These are phyloP conservation scores for Phoenicopterus ruber DNA, from an alignment of 2,113 vertebrate species.

Conservation along the genomic window DNA sequence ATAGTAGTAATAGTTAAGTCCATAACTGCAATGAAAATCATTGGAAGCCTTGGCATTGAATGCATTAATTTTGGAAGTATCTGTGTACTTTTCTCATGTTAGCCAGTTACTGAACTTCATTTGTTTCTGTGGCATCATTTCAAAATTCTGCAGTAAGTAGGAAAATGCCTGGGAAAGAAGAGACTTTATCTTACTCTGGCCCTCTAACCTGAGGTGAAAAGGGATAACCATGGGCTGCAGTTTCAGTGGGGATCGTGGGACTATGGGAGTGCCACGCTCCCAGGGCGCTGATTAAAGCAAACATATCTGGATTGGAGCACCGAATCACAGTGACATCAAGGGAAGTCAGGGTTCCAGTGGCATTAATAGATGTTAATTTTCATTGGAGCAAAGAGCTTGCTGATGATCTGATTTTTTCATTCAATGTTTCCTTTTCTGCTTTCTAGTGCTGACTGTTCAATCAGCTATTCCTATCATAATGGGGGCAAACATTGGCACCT, in stretches of 20 bases:
- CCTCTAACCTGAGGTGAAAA: background rate
- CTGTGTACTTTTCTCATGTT: background rate
- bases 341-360: background rate
- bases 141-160: background rate
- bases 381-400: background rate
- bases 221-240: background rate
- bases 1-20: background rate
- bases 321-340: background rate
- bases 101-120: background rate
- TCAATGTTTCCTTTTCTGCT: background rate
- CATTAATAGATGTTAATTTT: background rate
- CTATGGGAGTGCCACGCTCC: accelerated
- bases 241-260: background rate
- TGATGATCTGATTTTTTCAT: background rate
- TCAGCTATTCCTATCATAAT: constrained; percentile 92
- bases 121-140: background rate
- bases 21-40: background rate
- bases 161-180: background rate
- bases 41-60: background rate
- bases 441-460: constrained; percentile 83
- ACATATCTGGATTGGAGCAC: background rate
- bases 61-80: background rate
- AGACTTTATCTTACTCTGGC: background rate
- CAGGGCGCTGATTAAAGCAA: background rate
- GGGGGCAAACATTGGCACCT: constrained; percentile 97